These are phyloP conservation scores for Cepphus grylle DNA, from an alignment of 2,113 vertebrate species.

Conservation along the genomic window DNA sequence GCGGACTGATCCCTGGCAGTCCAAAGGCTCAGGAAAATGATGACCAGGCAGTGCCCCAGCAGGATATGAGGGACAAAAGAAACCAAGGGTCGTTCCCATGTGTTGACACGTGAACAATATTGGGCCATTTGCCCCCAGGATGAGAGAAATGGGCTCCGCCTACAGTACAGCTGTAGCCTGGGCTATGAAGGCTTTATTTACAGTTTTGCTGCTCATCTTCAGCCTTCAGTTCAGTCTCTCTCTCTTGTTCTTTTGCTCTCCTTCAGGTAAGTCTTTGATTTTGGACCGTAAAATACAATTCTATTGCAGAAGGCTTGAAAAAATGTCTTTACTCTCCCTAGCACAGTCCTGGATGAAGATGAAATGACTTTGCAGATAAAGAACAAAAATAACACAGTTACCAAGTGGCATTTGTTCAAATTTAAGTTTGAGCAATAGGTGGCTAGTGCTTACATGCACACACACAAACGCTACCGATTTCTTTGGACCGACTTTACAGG, in stretches of 20 bases:
- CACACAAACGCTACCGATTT: fast-evolving
- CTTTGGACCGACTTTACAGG: neutral
- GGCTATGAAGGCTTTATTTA: neutral
- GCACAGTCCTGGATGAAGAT: neutral
- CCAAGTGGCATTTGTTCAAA: neutral
- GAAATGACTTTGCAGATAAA: neutral
- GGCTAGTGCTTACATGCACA: fast-evolving
- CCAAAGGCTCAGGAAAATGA: neutral
- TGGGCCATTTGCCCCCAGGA: too few species aligned
- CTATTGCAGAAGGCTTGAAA: neutral
- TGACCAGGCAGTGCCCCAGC: fast-evolving
- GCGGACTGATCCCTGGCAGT: neutral
- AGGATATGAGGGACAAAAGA: neutral
- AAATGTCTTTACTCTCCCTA: neutral
- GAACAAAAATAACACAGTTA: neutral
- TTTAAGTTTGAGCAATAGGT: neutral
- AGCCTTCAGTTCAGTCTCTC: neutral
- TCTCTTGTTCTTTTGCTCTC: neutral
- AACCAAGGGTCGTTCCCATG: neutral
- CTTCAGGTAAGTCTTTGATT: neutral
- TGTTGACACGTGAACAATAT: fast-evolving
- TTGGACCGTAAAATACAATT: neutral
- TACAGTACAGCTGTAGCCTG: neutral
- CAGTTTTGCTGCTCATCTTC: neutral
- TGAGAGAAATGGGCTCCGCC: neutral